Evolutionary conservation across 2,797 vertebrate genomes (phyloP).

Genomic region (Threskiornis aethiopicus): DNA sequence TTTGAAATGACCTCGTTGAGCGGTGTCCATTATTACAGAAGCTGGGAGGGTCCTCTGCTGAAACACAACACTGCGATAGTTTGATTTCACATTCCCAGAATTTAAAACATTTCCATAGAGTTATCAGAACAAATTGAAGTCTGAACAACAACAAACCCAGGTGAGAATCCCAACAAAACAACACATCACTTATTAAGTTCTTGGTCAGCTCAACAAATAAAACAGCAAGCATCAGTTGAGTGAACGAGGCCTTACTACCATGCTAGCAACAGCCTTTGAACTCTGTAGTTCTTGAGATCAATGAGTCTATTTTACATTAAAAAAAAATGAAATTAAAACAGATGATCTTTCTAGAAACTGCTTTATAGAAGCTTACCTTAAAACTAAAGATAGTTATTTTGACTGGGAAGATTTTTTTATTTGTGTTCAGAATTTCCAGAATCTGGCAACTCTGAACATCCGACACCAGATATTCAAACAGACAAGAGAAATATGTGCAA

Average conservation of each 20-base stretch:
- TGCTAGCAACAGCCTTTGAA: background rate
- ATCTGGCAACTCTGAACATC: background rate
- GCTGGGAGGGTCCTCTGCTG: background rate
- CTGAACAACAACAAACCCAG: background rate
- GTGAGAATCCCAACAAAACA: background rate
- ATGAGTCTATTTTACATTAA: background rate
- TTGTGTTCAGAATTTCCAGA: background rate
- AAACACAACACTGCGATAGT: background rate
- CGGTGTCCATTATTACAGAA: background rate
- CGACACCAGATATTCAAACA: rapidly evolving
- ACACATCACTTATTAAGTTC: background rate
- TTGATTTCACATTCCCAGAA: background rate
- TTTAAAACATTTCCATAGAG: background rate
- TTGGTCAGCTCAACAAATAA: background rate
- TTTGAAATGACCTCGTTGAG: background rate
- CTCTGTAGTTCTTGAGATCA: background rate
- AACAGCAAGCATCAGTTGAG: background rate
- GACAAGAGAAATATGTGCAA: background rate
- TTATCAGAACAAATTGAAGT: background rate
- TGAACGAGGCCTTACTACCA: background rate
- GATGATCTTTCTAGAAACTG: background rate
- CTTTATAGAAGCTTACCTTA: background rate
- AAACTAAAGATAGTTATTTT: background rate
- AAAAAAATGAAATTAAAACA: background rate
- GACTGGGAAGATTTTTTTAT: background rate